Base-by-base conservation (phyloP, 2,888 invertebrate species). In the Drosophila leonis region DNA sequence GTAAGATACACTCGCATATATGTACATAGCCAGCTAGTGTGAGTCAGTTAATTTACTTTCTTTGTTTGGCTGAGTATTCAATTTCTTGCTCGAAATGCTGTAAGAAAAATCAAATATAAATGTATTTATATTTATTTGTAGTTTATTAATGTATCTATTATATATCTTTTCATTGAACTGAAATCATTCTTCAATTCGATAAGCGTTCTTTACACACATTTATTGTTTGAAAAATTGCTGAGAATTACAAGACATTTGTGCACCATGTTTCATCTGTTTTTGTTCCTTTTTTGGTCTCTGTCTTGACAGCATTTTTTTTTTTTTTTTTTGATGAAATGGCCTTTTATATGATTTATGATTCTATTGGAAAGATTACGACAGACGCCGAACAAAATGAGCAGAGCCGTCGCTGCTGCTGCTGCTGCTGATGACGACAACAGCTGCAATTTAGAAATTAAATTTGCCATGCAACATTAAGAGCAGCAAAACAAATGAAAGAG, bases 371-470 rank as follows among this genome's bases (percentile, higher is more conserved):
- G 83, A 83, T 88, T 85, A 71, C 69, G 57, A 74, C 56, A 64
- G 67, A 73, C 69, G 65, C 65, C 57, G 41, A 76, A 62, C 77
- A 54, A 79, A 79, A 67, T 78, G 69, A 66, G 63, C 46, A 49
- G 59, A 55, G 48, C 13, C 51, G 48, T 15, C 27, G 59, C 33
- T 66, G 57, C 49, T 42, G 39, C 31, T 63, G 51, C n/a, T 57
- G 56, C 20, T 57, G 71, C 18, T 64, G 66, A 71, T 68, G 75
- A 75, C 77, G 78, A 82, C 89, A 87, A 88, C 90, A 90, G 90
- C 86, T 90, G 90, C 90, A 90, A 90, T 90, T 90, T 90, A 87
- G 90, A 90, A 90, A 90, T 90, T 84, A 83, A 90, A 90, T 90
- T 90, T 88, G 80, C 90, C 90, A 90, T 90, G 90, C 90, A 90